phyloP scores from a whole-genome alignment of 2,113 vertebrate genomes.

The Puffinus mauretanicus region DNA sequence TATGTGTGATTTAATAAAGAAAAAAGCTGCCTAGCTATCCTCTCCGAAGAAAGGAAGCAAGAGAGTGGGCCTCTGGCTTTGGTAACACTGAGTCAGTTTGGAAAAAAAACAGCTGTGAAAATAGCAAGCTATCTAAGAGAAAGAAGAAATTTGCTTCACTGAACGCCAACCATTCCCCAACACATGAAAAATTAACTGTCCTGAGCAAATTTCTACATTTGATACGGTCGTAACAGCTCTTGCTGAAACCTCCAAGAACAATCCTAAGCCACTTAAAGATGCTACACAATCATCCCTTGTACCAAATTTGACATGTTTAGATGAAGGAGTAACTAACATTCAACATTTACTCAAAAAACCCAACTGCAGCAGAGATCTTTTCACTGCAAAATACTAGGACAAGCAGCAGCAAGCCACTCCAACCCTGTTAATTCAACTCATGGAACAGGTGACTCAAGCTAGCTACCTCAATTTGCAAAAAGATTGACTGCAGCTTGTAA shows the following conservation, averaged over 20 bases:
- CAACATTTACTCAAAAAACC: neutral
- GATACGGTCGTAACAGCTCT: neutral
- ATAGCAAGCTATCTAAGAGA: neutral
- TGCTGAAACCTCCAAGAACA: neutral
- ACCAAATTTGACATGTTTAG: neutral
- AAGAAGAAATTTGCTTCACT: neutral
- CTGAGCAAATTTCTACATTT: neutral
- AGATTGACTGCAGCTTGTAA: neutral
- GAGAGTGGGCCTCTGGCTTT: neutral
- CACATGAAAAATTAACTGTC: neutral
- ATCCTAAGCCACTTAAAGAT: neutral
- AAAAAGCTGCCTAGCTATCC: neutral
- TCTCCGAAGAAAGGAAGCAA: neutral
- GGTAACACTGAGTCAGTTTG: neutral
- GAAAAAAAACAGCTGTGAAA: neutral
- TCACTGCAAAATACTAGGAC: neutral
- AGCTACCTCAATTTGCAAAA: neutral
- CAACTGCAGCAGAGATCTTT: neutral
- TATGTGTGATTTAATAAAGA: fast-evolving
- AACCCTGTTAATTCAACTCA: neutral
- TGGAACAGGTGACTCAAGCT: neutral
- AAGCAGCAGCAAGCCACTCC: neutral
- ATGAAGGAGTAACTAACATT: neutral
- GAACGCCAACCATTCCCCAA: neutral
- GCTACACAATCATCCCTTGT: neutral